Evolutionary conservation across 2,797 vertebrate species (phyloP).

Genomic region (Sebastes cheni): DNA sequence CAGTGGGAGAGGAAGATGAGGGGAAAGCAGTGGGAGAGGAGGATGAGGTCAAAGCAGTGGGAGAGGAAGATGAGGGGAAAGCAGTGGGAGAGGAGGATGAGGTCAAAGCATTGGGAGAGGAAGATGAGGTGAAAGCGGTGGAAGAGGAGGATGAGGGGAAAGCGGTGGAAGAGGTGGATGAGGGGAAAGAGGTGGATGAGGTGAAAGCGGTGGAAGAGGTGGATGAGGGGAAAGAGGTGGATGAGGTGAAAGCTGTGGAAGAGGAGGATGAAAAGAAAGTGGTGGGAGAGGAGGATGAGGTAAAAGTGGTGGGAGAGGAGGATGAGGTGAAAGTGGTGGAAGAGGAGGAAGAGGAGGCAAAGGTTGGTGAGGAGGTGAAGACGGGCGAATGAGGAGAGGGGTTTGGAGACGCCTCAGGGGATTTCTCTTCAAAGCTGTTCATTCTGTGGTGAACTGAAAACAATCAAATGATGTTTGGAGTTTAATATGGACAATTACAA

Average conservation of each 20-base stretch:
- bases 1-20: neutral
- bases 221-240: no score
- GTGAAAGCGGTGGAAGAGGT: slow-evolving; percentile 2
- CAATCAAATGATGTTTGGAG: neutral
- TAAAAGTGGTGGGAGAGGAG: neutral
- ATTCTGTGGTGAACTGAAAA: slow-evolving; percentile 73
- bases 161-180: neutral
- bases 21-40: neutral
- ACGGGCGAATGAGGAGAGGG: slow-evolving; percentile 7
- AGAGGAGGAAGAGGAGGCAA: neutral
- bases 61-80: neutral
- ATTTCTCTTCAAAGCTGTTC: slow-evolving; percentile 57
- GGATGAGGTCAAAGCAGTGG: neutral
- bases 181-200: neutral
- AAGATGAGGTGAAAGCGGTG: neutral
- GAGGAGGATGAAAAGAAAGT: neutral
- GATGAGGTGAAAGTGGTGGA: neutral
- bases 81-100: neutral
- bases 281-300: neutral
- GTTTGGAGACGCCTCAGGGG: slow-evolving; percentile 38
- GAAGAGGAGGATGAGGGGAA: neutral
- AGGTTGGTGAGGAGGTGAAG: slow-evolving; percentile 20
- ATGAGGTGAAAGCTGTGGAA: neutral
- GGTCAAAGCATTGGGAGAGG: neutral
- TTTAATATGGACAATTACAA: neutral